Evolutionary conservation across 2,113 vertebrate genomes (phyloP).

Genomic region (Silurus meridionalis): DNA sequence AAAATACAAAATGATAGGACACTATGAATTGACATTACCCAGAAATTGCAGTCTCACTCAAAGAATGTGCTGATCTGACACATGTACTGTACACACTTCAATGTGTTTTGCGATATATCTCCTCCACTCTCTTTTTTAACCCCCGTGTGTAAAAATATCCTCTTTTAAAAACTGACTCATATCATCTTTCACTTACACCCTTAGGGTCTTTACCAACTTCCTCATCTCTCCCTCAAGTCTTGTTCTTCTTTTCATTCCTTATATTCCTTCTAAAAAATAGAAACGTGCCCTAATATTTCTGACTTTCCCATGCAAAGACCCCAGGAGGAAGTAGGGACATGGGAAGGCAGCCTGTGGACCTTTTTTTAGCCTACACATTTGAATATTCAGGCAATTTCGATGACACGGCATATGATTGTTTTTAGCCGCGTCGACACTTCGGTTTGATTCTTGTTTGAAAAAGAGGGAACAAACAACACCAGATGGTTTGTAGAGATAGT

Average conservation of each 20-base stretch:
- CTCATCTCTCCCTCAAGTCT: background rate
- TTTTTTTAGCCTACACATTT: background rate
- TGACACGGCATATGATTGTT: background rate
- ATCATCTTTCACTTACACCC: background rate
- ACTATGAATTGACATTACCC: background rate
- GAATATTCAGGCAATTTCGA: background rate
- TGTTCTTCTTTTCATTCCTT: background rate
- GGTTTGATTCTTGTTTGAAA: background rate
- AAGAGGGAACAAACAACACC: background rate
- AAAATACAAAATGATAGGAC: background rate
- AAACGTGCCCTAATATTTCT: background rate
- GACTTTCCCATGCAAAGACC: conserved; percentile 18
- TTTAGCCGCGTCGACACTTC: background rate
- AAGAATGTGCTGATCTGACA: background rate
- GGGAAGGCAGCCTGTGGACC: background rate
- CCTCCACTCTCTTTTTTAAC: background rate
- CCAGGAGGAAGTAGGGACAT: conserved; percentile 13
- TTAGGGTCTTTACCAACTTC: background rate
- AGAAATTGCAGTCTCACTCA: background rate
- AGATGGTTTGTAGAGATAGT: background rate
- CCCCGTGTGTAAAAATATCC: background rate
- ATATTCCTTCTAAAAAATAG: too few relatives aligned
- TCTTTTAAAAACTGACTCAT: background rate
- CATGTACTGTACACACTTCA: background rate
- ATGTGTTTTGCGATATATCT: background rate